phyloP scores from a whole-genome alignment of 1,140 invertebrate genomes.

The Dinoponera quadriceps region DNA sequence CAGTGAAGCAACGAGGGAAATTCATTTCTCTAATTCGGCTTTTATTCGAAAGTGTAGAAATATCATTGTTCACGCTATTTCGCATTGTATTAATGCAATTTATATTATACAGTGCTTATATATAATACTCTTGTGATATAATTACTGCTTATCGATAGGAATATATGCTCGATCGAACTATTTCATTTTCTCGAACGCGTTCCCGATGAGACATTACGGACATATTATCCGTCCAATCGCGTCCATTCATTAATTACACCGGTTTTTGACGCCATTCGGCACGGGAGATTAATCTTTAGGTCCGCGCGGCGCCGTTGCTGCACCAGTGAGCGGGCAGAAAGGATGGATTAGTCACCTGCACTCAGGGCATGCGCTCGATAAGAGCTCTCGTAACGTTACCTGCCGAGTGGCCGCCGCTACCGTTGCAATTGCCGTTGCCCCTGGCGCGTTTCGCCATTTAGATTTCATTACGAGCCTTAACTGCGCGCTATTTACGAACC shows the following conservation, averaged over 20 bases:
- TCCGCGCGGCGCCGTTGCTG: conserved; percentile 42
- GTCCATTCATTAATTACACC: conserved; percentile 46
- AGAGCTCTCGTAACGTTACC: conserved; percentile 67
- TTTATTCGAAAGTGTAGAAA: background rate
- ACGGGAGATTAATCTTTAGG: conserved; percentile 46
- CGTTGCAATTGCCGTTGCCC: conserved; percentile 58
- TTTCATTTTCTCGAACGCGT: background rate
- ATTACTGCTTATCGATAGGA: background rate
- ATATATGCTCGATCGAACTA: too few species aligned
- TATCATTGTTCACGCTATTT: background rate
- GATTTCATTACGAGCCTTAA: conserved; percentile 74
- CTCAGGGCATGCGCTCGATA: conserved; percentile 73
- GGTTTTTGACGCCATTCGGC: conserved; percentile 41
- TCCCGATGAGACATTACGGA: conserved; percentile 11
- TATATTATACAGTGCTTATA: background rate
- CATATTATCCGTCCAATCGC: conserved; percentile 40
- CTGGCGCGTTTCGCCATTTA: conserved; percentile 65
- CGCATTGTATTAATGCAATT: background rate
- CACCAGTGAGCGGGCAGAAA: conserved; percentile 65
- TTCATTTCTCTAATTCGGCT: background rate
- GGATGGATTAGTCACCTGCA: conserved; percentile 72
- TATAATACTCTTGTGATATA: background rate
- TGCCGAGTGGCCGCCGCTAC: conserved; percentile 42
- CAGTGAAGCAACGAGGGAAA: background rate
- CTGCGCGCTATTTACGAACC: conserved; percentile 47